Evolutionary conservation across 1,140 invertebrate genomes (phyloP), one percentile per base, ranked within the genome.

Genomic region (Drosophila mayri): DNA sequence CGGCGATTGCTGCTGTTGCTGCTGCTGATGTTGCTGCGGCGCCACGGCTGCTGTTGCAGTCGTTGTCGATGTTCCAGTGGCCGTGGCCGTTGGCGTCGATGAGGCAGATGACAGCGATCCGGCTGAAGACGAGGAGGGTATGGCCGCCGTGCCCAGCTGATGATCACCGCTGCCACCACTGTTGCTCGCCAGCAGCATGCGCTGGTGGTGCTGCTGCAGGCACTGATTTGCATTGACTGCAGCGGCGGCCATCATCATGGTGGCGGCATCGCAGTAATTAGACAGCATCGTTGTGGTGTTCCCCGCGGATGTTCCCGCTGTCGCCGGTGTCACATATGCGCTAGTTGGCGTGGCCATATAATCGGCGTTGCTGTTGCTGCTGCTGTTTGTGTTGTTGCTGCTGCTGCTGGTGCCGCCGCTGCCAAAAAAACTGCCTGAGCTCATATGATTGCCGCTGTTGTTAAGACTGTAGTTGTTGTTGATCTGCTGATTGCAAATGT

Each of bases 161-260:
- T 84, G 81, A 43, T 59, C 47, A 59, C 41, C 16, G 46, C 46
- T 70, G 55, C 60, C 64, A 73, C 30, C 50, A 41, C 38, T 41
- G 61, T 38, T 50, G 64, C 55, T 80, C 47, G 83, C 86, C 58
- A 88, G 76, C 74, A 91, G 74, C 73, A 90, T 58, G 41, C 90
- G 84, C 50, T 91, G 90, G 66, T 91, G 90, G 58, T 91, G 90
- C 76, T 92, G 91, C 73, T 92, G 91, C 75, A 92, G 76, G 80
- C 91, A 92, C 55, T 92, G 91, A 91, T 92, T 92, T 77, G 91
- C 91, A 92, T 92, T 92, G 76, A 92, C 91, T 66, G 91, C 91
- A 30, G 91, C 91, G 38, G 91, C 91, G 50, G 91, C 91, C 91
- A 92, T 92, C 91, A 92, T 92, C 91, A 92, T 92, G 57, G 91